Evolutionary conservation across 2,113 vertebrate genomes (phyloP).

Genomic region (Notechis scutatus): DNA sequence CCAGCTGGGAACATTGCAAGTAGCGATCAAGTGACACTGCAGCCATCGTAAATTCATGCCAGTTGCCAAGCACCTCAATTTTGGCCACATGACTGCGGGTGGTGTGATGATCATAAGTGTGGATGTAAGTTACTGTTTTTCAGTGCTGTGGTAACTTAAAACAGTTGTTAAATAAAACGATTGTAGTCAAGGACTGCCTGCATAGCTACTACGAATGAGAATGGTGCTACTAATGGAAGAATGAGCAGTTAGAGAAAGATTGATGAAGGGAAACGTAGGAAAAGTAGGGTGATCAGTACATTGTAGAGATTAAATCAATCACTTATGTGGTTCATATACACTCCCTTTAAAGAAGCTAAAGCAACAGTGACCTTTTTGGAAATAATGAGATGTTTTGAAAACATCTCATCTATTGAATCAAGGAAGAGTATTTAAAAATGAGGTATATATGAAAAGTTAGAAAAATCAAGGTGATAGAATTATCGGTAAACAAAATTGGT

Average conservation of each 20-base stretch:
- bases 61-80: not conserved
- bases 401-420: constrained; percentile 30
- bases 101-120: not conserved
- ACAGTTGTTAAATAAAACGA: not conserved
- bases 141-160: not conserved
- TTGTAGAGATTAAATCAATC: not conserved
- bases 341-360: constrained; percentile 5
- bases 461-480: constrained; percentile 18
- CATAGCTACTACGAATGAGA: not conserved
- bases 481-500: constrained; percentile 38
- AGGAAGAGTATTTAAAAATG: not conserved
- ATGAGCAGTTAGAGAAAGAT: not conserved
- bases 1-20: not conserved
- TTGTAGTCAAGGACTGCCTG: not conserved
- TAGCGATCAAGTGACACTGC: not conserved
- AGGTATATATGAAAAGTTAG: not conserved
- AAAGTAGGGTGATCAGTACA: constrained; percentile 46
- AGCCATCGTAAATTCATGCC: not conserved
- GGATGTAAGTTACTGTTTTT: not conserved
- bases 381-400: constrained; percentile 1
- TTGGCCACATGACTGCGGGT: not conserved
- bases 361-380: not conserved
- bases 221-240: not conserved
- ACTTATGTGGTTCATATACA: not conserved
- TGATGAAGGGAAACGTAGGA: constrained; percentile 5